Evolutionary conservation across 2,113 vertebrate species (phyloP).

Genomic region (Arenaria interpres): DNA sequence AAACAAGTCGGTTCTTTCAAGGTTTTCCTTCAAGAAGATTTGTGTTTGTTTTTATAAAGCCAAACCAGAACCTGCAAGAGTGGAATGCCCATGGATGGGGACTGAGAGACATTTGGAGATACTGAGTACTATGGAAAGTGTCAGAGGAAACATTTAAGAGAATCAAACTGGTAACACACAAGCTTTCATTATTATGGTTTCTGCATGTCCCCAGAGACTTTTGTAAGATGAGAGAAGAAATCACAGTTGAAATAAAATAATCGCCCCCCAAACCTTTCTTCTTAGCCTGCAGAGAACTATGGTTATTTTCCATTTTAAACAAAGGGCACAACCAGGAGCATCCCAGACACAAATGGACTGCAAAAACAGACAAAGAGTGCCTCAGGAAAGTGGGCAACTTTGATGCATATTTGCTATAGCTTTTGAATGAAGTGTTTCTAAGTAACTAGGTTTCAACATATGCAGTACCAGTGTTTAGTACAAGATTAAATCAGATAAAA

Average conservation of each 20-base stretch:
- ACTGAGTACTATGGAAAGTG: neutral
- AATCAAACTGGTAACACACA: neutral
- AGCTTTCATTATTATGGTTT: neutral
- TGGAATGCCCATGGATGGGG: neutral
- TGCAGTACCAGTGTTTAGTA: neutral
- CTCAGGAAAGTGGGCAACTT: neutral
- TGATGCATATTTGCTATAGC: neutral
- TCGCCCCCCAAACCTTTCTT: neutral
- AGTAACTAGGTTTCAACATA: neutral
- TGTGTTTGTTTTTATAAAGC: neutral
- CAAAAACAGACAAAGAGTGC: neutral
- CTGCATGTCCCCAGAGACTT: neutral
- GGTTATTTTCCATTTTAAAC: neutral
- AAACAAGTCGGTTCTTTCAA: neutral
- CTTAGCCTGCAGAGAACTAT: neutral
- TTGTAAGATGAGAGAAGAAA: neutral
- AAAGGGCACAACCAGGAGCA: neutral
- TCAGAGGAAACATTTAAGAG: neutral
- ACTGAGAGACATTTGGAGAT: neutral
- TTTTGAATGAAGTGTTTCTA: neutral
- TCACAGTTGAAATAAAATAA: neutral
- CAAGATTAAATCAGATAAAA: conserved; percentile 2
- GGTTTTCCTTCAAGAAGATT: neutral
- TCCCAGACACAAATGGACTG: neutral
- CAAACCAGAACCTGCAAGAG: neutral